Conservation (phyloP, 1,140 invertebrate species). For the Aphelenchoides fujianensis region DNA sequence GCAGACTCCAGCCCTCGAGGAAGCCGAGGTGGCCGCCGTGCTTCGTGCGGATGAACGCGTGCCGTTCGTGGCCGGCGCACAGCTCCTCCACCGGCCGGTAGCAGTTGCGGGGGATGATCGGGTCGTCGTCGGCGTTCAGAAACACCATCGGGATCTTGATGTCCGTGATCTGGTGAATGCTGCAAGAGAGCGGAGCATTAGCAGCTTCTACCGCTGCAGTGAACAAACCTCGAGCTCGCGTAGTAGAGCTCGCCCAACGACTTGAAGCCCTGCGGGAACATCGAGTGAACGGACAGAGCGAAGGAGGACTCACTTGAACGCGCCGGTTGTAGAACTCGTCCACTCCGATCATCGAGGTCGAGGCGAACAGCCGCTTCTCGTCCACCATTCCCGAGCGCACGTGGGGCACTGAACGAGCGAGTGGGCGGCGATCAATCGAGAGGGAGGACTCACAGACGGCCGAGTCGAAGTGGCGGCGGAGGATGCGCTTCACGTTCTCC, state of each 20-base stretch:
- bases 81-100: constrained; percentile 71
- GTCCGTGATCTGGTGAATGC: constrained; percentile 27
- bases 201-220: too few species aligned
- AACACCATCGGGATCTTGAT: constrained; percentile 76
- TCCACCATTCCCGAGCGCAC: constrained; percentile 67
- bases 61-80: constrained; percentile 69
- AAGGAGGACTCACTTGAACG: constrained; percentile 40
- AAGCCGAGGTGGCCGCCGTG: constrained; percentile 89
- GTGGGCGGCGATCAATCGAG: too few species aligned
- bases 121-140: constrained; percentile 82
- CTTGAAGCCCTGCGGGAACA: constrained; percentile 70
- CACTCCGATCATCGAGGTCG: constrained; percentile 78
- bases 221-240: constrained; percentile 57
- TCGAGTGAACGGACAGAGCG: not conserved
- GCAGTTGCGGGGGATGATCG: constrained; percentile 75
- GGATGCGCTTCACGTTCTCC: constrained; percentile 80
- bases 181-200: too few species aligned
- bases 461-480: constrained; percentile 74
- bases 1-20: constrained; percentile 77
- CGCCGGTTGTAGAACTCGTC: constrained; percentile 82
- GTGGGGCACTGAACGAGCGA: too few species aligned
- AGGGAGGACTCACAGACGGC: too few species aligned
- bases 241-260: constrained; percentile 76
- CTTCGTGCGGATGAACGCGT: constrained; percentile 75
- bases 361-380: constrained; percentile 74